phyloP scores from a whole-genome alignment of 2,888 invertebrate genomes.

The Epinotia nisella region DNA sequence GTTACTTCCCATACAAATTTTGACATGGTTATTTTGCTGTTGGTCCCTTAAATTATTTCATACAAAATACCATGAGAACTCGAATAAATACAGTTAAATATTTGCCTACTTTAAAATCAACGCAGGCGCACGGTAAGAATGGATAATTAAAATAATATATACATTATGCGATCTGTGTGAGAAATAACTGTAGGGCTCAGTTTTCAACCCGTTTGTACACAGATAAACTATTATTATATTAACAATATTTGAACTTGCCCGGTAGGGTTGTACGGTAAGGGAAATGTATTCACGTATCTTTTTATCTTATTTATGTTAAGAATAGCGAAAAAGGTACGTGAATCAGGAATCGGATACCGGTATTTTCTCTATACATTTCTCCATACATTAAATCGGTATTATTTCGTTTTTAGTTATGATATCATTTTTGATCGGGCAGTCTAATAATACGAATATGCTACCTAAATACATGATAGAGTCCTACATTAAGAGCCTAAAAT shows the following conservation, averaged over 20 bases:
- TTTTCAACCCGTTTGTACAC: conserved; percentile 20
- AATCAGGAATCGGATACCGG: too few species aligned
- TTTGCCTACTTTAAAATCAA: conserved; percentile 32
- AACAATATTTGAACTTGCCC: background rate
- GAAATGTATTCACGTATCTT: too few species aligned
- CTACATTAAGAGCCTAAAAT: too few species aligned
- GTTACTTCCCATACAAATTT: background rate
- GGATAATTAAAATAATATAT: conserved; percentile 37
- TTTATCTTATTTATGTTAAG: too few species aligned
- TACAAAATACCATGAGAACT: conserved; percentile 21
- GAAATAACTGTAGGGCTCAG: conserved; percentile 42
- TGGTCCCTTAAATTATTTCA: conserved; percentile 12
- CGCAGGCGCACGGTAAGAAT: conserved; percentile 23
- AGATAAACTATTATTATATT: background rate
- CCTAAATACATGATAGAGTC: too few species aligned
- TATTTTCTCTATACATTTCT: too few species aligned
- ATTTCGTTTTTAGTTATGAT: too few species aligned
- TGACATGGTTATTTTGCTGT: background rate
- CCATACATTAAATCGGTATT: too few species aligned
- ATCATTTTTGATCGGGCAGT: too few species aligned
- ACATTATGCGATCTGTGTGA: conserved; percentile 39
- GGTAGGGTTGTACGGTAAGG: background rate
- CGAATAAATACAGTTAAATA: conserved; percentile 24
- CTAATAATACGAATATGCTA: too few species aligned
- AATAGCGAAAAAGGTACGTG: too few species aligned